Base-by-base conservation (phyloP, 2,888 invertebrate species). In the Tridacna gigas region DNA sequence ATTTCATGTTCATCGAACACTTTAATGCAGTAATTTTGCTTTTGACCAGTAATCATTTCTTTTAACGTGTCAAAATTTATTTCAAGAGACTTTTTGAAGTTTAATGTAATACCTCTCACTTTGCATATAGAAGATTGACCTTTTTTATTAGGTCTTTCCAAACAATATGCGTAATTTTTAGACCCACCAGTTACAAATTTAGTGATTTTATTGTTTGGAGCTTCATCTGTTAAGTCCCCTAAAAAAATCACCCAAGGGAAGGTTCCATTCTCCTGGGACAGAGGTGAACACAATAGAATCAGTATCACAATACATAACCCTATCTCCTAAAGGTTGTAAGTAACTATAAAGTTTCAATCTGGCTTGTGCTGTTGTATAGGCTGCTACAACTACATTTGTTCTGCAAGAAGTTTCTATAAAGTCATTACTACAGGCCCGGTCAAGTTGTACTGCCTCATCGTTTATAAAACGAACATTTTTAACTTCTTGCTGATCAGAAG, bases 151-250 rank as follows among this genome's bases (percentile, higher is more conserved):
- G 66, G 61, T 15, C 61, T 47, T n/a, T 5, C 22, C 13, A 79
- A n/a, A 28, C 63, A 71, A 77, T 90, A 93, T 0, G 88, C 90
- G 80, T 94, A 93, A 77, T 91, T 93, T 84, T 94, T 94, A 7
- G 93, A 92, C 0, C 94, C 94, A 0, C 91, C 92, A 28, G 90
- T 89, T 11, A 92, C 91, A 85, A 93, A 94, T 77, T 48, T 22
- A n/a, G 56, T 47, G 15, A 78, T 82, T 12, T 78, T 20, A 28
- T 78, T 73, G 5, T 63, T 56, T 90, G 26, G 51, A 0, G 94
- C 63, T 79, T 94, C 94, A 84, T 94, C 91, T 0, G 93, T 94
- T 84, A 94, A 81, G 65, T 95, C 93, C 0, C 93, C 92, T n/a
- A 94, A 77, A 79, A 86, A 84, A 91, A 76, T 90, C 88, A 63